Base-by-base conservation (phyloP, 2,888 invertebrate species). In the Heliothis peltigera region DNA sequence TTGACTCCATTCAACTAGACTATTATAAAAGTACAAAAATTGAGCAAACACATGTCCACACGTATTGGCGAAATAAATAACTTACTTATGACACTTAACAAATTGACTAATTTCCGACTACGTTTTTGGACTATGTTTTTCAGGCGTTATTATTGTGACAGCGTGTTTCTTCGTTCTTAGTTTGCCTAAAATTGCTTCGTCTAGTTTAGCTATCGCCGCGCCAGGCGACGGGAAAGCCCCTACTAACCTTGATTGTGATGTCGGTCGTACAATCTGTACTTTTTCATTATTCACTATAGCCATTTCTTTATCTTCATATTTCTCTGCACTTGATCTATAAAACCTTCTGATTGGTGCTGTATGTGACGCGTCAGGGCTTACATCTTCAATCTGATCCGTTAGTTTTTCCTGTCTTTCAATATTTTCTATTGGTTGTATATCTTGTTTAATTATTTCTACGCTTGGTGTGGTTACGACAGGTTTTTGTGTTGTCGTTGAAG, bases 311-410 rank as follows among this genome's bases (percentile, higher is more conserved):
- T 85, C 83, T 54, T 84, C 81, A 56, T 64, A 57, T 59, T 78
- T 88, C 79, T 95, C 94, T 5, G 89, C 90, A 59, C 94, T 94
- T 2, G 95, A 94, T 84, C 94, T 88, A 35, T 94, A 91, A 73
- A 94, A 90, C 58, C 94, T 84, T 80, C 82, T 89, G 0, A 92
- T 84, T 53, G 93, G 90, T 1, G 89, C 85, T 17, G 80, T 75
- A 52, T 84, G 80, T 68, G 87, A 80, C 7, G 80, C 70, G 10
- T 86, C 77, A 19, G 90, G 88, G 59, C 88, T 84, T 66, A 87
- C 67, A 17, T 84, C 81, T 64, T 92, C 92, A 25, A 92, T 78
- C 77, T 91, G 88, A 60, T 93, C 93, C 10, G 85, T 87, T 42
- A 93, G 70, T 60, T 79, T 90, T 71, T 91, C 91, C 82, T 89